Base-by-base conservation (phyloP, 2,113 vertebrate genomes). In the Dinomys branickii region DNA sequence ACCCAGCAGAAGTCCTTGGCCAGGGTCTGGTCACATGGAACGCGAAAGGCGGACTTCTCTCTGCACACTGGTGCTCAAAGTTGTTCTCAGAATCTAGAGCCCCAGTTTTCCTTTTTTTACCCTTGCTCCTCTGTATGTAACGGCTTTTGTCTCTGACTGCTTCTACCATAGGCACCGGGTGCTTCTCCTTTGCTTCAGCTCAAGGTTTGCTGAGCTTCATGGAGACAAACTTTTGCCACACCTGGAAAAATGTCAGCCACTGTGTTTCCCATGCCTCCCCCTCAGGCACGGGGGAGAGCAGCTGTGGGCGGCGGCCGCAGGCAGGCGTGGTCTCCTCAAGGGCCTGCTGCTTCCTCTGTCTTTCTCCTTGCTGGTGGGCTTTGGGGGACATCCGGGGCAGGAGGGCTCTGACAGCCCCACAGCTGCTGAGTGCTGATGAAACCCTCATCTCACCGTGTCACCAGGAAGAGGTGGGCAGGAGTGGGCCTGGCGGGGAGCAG, bases 71-170 rank as follows among this genome's bases (percentile, higher is more conserved):
- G 19, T 3, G 3, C 20, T 33, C 20, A 12, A n/a, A n/a, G 50
- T 20, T 7, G 3, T 26, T 3, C 33, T 4, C 1, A 4, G 33
- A 35, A n/a, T 20, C 2, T 13, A 5, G 80, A 38, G 54, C 52
- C 5, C 4, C 20, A 33, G 19, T n/a, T 35, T 82, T 24, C 20
- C 6, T 58, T 56, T 58, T 56, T 22, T 5, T 20, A n/a, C 20
- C 50, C 24, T 47, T 77, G 73, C 80, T 82, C 11, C 84, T 88
- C 54, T 1, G 5, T 3, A 38, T 2, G 1, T 3, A 2, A 35
- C 3, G 75, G 8, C 0, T 35, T 54, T 17, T 54, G 28, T 50
- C 56, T 56, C 82, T 33, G 56, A n/a, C 14, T 35, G 5, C 44
- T 41, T 16, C 54, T 12, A 19, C 35, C 17, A 14, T 14, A 24